A percentile compares a stretch with the other conserved stretches of the same genome.
phyloP scores from a whole-genome alignment of 2,113 vertebrate species.

The Vulpes ferrilata region DNA sequence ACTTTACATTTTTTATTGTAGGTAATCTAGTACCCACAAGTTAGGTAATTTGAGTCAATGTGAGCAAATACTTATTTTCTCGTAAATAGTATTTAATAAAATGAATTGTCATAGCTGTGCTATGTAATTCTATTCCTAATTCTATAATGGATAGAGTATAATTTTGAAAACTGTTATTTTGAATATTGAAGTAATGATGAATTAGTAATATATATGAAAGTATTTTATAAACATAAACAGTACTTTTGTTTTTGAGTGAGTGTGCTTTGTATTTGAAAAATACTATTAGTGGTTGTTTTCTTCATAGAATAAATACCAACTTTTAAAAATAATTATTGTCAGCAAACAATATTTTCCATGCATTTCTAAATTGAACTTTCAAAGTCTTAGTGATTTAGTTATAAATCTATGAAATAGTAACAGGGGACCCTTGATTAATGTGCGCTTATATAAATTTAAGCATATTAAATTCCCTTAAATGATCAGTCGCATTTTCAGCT shows the following conservation, averaged over 20 bases:
- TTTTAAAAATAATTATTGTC: not conserved
- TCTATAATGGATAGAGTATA: not conserved
- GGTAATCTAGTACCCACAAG: not conserved
- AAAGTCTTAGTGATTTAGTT: not conserved
- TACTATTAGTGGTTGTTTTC: not conserved
- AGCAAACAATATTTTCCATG: not conserved
- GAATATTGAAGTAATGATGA: not conserved
- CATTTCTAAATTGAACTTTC: not conserved
- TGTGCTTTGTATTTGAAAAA: not conserved
- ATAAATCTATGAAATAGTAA: not conserved
- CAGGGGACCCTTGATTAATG: not conserved
- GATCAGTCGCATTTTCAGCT: not conserved
- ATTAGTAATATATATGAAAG: not conserved
- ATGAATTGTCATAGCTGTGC: not conserved
- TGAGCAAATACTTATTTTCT: not conserved
- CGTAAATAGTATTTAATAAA: not conserved
- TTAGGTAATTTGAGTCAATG: not conserved
- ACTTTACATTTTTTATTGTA: not conserved
- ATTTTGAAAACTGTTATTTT: not conserved
- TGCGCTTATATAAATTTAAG: not conserved
- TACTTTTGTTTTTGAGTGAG: not conserved
- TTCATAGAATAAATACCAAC: not conserved
- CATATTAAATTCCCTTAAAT: not conserved
- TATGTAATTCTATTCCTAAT: not conserved
- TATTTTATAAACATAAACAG: not conserved